Conservation (phyloP, 2,888 invertebrate species). For the Heliconius cydno region DNA sequence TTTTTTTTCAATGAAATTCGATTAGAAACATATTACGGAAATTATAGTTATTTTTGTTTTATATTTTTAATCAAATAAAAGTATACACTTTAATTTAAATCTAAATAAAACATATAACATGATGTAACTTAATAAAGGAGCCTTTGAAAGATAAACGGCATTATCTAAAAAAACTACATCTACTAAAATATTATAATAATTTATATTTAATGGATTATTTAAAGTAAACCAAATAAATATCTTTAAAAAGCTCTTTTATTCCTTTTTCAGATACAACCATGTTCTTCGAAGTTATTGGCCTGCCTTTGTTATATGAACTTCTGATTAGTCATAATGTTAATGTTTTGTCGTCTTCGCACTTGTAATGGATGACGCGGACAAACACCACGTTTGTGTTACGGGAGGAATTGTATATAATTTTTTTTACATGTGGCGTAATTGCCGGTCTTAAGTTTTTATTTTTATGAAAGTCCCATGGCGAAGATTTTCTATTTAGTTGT, state of each 20-base stretch:
- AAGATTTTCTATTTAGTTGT: constrained; percentile 58
- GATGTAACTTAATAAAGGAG: constrained; percentile 15
- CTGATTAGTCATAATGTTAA: constrained; percentile 32
- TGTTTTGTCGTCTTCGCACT: constrained; percentile 19
- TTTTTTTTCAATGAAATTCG: not conserved
- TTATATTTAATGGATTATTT: not conserved
- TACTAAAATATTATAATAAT: not conserved
- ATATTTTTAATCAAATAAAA: not conserved
- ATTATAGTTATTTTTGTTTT: not conserved
- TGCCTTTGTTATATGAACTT: constrained; percentile 29
- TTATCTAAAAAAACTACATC: not conserved
- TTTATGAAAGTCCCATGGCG: constrained; percentile 26
- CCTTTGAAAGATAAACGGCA: constrained; percentile 14
- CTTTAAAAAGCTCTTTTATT: constrained; percentile 16
- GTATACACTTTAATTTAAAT: not conserved
- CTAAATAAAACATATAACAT: not conserved
- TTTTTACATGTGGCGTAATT: constrained; percentile 18
- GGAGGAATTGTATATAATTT: constrained; percentile 32
- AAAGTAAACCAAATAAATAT: not conserved
- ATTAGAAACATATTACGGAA: not conserved
- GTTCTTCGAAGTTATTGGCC: constrained; percentile 24
- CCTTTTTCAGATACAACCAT: constrained; percentile 17
- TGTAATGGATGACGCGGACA: constrained; percentile 21
- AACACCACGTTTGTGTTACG: constrained; percentile 8
- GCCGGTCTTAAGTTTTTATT: constrained; percentile 33